These are phyloP conservation scores for Stichodactyla helianthus DNA, from an alignment of 64 coral and sea anemone genomes.

Conservation along the genomic window DNA sequence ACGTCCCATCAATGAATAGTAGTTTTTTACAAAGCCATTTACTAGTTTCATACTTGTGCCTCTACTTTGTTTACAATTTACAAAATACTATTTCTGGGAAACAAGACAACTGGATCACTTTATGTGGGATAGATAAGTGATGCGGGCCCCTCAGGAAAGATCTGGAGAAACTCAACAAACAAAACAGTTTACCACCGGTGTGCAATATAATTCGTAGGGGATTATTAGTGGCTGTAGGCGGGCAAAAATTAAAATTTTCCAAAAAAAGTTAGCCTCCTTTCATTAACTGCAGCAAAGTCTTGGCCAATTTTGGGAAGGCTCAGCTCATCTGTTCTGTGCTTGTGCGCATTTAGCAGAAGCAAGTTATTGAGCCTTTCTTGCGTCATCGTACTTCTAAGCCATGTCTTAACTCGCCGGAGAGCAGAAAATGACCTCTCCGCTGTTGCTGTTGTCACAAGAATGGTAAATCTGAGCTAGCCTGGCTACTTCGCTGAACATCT, in stretches of 20 bases:
- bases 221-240: neutral
- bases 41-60: neutral
- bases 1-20: neutral
- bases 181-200: neutral
- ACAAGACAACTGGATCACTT: neutral
- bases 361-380: conserved; percentile 48
- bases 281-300: conserved; percentile 38
- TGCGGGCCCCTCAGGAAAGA: neutral
- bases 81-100: conserved; percentile 1
- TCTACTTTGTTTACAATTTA: conserved; percentile 1
- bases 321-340: conserved; percentile 33
- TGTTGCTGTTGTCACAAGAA: conserved; percentile 62
- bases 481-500: conserved; percentile 38
- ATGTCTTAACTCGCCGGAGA: conserved; percentile 49
- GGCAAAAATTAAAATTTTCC: conserved; percentile 41
- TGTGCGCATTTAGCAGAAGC: conserved; percentile 48
- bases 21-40: neutral
- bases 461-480: conserved; percentile 29
- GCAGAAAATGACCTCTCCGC: conserved; percentile 61
- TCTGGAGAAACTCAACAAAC: neutral
- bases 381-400: conserved; percentile 52
- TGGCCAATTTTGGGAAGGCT: conserved; percentile 33
- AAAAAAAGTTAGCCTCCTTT: conserved; percentile 41
- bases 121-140: conserved; percentile 1
- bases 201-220: neutral